Conservation (phyloP, 2,797 vertebrate species). For the Microctenopoma lineatum region DNA sequence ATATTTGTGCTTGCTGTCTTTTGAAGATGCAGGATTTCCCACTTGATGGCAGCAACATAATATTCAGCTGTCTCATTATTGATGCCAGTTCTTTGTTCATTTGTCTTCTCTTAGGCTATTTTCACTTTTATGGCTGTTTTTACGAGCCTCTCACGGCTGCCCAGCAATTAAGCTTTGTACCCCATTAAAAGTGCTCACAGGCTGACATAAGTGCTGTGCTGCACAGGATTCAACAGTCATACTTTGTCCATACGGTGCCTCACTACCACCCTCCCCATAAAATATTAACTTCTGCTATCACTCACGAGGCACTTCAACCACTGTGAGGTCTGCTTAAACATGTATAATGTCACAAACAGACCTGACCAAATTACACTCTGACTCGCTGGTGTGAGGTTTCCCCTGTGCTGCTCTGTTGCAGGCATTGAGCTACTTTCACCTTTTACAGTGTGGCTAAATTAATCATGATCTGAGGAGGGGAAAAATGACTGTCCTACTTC, state of each 20-base stretch:
- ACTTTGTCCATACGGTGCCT: conserved; percentile 26
- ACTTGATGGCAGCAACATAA: conserved; percentile 17
- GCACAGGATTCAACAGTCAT: conserved; percentile 35
- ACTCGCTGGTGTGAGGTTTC: conserved; percentile 30
- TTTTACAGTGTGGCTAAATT: conserved; percentile 12
- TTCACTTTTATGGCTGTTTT: conserved; percentile 77
- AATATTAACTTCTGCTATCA: conserved; percentile 65
- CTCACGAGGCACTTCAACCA: conserved; percentile 40
- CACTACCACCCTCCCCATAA: conserved; percentile 42
- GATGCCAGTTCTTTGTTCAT: conserved; percentile 70
- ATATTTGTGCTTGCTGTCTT: conserved; percentile 1
- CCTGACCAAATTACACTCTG: background rate
- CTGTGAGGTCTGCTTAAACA: conserved; percentile 69
- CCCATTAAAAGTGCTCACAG: conserved; percentile 63
- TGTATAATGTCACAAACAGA: conserved; percentile 44
- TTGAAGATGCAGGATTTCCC: conserved; percentile 10
- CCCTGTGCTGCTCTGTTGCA: conserved; percentile 20
- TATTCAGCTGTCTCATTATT: conserved; percentile 56
- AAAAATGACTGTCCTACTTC: conserved; percentile 6
- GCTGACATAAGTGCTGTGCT: conserved; percentile 56
- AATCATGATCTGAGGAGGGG: no score
- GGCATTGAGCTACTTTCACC: conserved; percentile 29
- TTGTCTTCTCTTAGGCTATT: conserved; percentile 70
- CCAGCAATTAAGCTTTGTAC: conserved; percentile 73
- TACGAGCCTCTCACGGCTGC: conserved; percentile 63